Evolutionary conservation across 2,113 vertebrate species (phyloP), one percentile per base, ranked within the genome.

Genomic region (Oncorhynchus mykiss): DNA sequence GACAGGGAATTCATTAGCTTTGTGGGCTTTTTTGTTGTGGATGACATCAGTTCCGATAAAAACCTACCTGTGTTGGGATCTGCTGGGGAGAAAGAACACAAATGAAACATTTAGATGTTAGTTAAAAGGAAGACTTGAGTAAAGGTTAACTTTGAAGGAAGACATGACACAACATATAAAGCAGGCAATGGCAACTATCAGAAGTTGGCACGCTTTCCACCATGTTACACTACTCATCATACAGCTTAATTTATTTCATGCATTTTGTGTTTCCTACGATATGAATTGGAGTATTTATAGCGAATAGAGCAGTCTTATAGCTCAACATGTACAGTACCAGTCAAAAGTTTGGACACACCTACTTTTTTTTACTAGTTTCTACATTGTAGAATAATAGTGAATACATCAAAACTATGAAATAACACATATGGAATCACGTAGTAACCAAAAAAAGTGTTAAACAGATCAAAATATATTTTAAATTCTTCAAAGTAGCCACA

Each of bases 31-130:
- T 84, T 73, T 72, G 66, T 74, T 54, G 51, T 54, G 16, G 79
- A 72, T 66, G 73, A 1, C 51, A 67, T 48, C 25, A 62, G 48
- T 64, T 67, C 24, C 24, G 71, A 18, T 54, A 18, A 65, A 65
- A 74, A 70, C 79, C 6, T 89, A 91, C 88, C 88, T 91, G 85
- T 8, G 82, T 81, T 0, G 85, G 83, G 76, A 89, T 87, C 90
- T 91, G 88, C 80, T 20, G n/a, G 70, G 39, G 74, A 59, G 67
- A n/a, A 69, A 78, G 80, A 51, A 73, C 66, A 84, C 54, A 84
- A n/a, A 73, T 77, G 7, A 84, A 64, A 85, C 57, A 79, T 69
- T 82, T 45, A 78, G 51, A 74, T 1, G 68, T 76, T 6, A 39
- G 24, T 70, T 80, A 3, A 75, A 54, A 25, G 20, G 5, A 3